Evolutionary conservation across 2,888 invertebrate genomes (phyloP), one percentile per base, ranked within the genome.

Genomic region (Oscheius sp.): DNA sequence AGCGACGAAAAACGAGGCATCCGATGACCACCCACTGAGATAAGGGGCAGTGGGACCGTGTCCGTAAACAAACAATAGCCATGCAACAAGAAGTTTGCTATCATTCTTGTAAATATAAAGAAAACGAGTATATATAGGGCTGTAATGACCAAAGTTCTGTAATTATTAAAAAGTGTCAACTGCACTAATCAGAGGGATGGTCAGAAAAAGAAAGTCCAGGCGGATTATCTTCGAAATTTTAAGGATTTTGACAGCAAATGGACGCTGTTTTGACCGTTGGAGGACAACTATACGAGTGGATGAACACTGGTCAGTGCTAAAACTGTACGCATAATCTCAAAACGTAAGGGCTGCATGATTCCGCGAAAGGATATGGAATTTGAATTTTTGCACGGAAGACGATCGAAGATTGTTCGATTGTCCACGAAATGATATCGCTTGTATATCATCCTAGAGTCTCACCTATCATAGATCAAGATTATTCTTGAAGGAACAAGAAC

Each of bases 401-500:
- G 61, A 43, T 45, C 61, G 61, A n/a, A 43, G 43, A 61, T 41
- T 25, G 29, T 21, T 43, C n/a, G 16, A 35, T 43, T 61, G 61
- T 61, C 61, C 43, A 61, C 61, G 43, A 59, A 29, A 59, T 35
- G 25, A 21, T 61, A 41, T 6, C 55, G 55, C 5, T 21, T 25
- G 23, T 23, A 2, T 23, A 25, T 25, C 25, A 2, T 25, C 23
- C 55, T 55, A 55, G 23, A 55, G 55, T 55, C 55, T 55, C 25
- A 13, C 35, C 35, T 35, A 35, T 35, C 55, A 55, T 55, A 25
- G 55, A 23, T 25, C 55, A 23, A 13, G 55, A 55, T 55, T 55
- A 55, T 21, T 55, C 55, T 6, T 21, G 25, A 6, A 6, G 21
- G 55, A 55, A 21, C 21, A 6, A 25, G 55, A 25, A 55, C 25